Percentiles rank a stretch among this genome's conserved stretches.
phyloP scores from a whole-genome alignment of 1,140 invertebrate species.

The Conus betulinus region DNA sequence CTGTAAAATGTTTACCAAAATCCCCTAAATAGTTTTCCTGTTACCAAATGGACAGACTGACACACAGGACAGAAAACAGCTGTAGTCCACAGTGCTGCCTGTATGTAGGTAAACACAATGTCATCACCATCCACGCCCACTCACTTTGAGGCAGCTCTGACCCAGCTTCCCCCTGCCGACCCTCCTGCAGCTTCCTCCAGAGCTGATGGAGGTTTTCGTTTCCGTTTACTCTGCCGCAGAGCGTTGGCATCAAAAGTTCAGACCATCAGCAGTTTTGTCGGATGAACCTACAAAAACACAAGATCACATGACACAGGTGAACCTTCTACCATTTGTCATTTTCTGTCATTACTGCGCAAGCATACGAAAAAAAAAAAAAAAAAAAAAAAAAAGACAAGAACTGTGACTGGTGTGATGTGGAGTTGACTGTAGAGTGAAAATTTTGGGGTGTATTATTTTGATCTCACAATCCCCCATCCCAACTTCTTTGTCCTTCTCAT shows the following conservation, averaged over 20 bases:
- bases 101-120: no score
- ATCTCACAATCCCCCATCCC: no score
- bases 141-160: slow-evolving; percentile 66
- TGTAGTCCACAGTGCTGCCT: no score
- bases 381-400: slow-evolving; percentile 1
- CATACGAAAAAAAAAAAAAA: not conserved
- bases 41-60: no score
- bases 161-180: slow-evolving; percentile 59
- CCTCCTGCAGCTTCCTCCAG: slow-evolving; percentile 58
- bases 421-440: no score
- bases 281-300: not conserved
- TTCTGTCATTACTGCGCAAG: no score
- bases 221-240: slow-evolving; percentile 63
- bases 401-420: no score
- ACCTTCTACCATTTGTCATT: no score
- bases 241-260: slow-evolving; percentile 28
- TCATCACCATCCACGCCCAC: slow-evolving; percentile 18
- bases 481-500: no score
- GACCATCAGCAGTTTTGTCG: slow-evolving; percentile 19
- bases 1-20: no score
- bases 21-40: no score
- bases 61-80: not conserved
- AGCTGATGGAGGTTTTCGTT: slow-evolving; percentile 62
- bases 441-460: no score
- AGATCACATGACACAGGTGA: not conserved